These are phyloP conservation scores for Menidia beryllina DNA, from an alignment of 2,113 vertebrate species.

Conservation along the genomic window DNA sequence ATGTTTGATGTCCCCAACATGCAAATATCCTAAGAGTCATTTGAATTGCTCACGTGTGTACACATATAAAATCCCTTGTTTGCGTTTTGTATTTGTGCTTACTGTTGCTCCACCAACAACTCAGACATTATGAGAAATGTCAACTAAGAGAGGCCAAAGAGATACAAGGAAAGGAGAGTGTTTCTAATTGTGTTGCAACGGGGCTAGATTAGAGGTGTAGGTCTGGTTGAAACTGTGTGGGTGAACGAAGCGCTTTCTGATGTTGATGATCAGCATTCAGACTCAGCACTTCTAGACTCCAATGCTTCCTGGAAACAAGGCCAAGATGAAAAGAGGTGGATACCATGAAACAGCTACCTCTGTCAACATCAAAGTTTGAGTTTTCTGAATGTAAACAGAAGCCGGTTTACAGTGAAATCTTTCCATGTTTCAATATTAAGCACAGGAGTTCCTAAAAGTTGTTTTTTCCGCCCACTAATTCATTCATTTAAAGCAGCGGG, in stretches of 20 bases:
- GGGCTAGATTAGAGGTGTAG: constrained; percentile 51
- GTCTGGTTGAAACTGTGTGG: constrained; percentile 76
- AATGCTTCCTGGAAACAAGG: constrained; percentile 72
- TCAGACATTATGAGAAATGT: constrained; percentile 62
- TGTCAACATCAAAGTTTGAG: background rate
- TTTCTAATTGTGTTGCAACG: constrained; percentile 49
- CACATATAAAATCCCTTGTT: background rate
- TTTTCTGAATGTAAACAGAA: background rate
- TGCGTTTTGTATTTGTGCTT: background rate
- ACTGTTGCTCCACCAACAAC: constrained; percentile 10
- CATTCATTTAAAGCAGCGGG: constrained; percentile 24
- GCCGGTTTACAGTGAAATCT: background rate
- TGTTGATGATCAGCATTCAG: constrained; percentile 52
- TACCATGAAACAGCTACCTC: constrained; percentile 14
- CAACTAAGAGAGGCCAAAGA: constrained; percentile 29
- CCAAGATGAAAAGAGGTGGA: constrained; percentile 44
- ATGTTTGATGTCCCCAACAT: background rate
- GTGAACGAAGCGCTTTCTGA: constrained; percentile 52
- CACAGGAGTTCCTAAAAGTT: constrained; percentile 9
- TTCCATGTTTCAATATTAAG: constrained; percentile 2
- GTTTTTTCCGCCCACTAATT: constrained; percentile 11
- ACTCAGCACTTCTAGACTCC: constrained; percentile 57
- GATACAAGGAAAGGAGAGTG: constrained; percentile 57
- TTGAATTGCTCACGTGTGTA: background rate
- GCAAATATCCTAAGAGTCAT: background rate